Percentiles rank a stretch among this genome's conserved stretches.
Conservation (phyloP, 2,888 invertebrate species). For the Malthinus flaveolus region DNA sequence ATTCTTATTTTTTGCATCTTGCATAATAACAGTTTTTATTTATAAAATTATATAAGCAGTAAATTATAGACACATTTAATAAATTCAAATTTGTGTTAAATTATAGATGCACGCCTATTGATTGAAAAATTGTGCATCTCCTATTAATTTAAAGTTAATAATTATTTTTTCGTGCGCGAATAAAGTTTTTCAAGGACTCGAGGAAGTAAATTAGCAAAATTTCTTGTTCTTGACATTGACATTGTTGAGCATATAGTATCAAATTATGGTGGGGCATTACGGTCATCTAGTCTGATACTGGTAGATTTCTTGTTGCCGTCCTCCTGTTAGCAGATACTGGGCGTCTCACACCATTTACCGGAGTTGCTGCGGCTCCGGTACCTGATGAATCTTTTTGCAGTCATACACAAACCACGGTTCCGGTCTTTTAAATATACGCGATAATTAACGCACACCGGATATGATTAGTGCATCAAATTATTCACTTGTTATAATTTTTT, state of each 20-base stretch:
- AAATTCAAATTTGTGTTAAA: too few relatives aligned
- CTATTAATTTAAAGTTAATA: neutral
- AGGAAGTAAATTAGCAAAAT: constrained; percentile 10
- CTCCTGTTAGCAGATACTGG: constrained; percentile 23
- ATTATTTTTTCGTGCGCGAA: neutral
- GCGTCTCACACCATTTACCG: constrained; percentile 27
- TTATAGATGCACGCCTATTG: neutral
- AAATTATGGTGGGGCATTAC: constrained; percentile 19
- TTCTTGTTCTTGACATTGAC: constrained; percentile 22
- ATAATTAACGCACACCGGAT: constrained; percentile 10
- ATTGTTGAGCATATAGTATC: constrained; percentile 9
- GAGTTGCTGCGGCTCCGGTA: constrained; percentile 23
- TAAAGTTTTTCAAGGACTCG: constrained; percentile 4
- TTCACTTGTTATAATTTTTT: neutral
- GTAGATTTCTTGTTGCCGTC: constrained; percentile 20
- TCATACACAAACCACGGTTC: constrained; percentile 27
- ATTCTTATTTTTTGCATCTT: too few relatives aligned
- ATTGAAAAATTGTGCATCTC: neutral
- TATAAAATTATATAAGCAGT: too few relatives aligned
- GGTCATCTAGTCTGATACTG: constrained; percentile 20
- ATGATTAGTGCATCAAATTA: constrained; percentile 7
- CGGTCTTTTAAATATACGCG: constrained; percentile 25
- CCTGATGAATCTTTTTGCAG: constrained; percentile 24
- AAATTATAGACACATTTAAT: too few relatives aligned
- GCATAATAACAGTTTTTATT: too few relatives aligned